Conservation (phyloP, 2,797 vertebrate genomes). For the Trematomus bernacchii region DNA sequence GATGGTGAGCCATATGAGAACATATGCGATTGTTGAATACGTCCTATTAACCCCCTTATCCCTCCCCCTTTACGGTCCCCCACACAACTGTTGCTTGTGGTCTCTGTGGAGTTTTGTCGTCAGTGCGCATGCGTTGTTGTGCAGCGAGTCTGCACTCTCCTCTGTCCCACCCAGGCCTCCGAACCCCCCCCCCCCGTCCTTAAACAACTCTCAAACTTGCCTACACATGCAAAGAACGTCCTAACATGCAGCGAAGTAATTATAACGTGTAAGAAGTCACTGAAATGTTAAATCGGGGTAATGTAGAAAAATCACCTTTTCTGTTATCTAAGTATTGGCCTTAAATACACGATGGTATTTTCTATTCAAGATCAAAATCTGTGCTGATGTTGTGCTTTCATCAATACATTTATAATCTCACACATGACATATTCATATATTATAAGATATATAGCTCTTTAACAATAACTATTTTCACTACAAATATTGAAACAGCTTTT, state of each 20-base stretch:
- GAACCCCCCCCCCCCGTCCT: not conserved
- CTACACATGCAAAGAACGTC: conserved; percentile 8
- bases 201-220: conserved; percentile 36
- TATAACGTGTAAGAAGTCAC: not conserved
- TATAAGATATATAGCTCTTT: too few relatives aligned
- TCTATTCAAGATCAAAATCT: not conserved
- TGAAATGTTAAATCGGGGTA: not conserved
- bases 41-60: conserved; percentile 11
- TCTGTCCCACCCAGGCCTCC: conserved; percentile 23
- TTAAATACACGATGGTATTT: not conserved
- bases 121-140: conserved; percentile 67
- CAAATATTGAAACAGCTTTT: not conserved
- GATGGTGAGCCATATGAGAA: conserved; percentile 16
- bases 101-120: conserved; percentile 33
- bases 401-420: too few relatives aligned
- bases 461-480: not conserved
- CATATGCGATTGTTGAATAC: conserved; percentile 36
- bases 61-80: not conserved
- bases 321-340: not conserved
- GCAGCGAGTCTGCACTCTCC: conserved; percentile 34
- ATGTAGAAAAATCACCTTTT: not conserved
- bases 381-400: too few relatives aligned
- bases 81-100: conserved; percentile 64
- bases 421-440: too few relatives aligned
- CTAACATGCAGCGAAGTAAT: not conserved